Evolutionary conservation across 2,888 invertebrate genomes (phyloP).

Genomic region (Dastarcus helophoroides): DNA sequence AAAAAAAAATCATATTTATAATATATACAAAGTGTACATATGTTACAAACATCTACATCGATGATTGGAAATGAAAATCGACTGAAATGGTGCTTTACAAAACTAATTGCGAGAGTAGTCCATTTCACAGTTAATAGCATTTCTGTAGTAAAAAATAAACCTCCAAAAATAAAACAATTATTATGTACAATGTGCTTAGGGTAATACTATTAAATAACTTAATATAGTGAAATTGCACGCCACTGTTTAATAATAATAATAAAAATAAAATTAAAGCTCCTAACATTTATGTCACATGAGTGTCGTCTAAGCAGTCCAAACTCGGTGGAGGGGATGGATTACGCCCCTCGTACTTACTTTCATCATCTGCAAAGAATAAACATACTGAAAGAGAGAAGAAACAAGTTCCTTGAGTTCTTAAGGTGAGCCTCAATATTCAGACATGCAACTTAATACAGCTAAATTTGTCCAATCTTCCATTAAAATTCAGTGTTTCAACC

Average conservation of each 20-base stretch:
- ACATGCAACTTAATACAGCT: too few species aligned
- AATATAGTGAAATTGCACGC: conserved; percentile 21
- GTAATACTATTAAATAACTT: conserved; percentile 13
- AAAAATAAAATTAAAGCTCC: conserved; percentile 18
- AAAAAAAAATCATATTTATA: too few species aligned
- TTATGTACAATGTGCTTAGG: conserved; percentile 26
- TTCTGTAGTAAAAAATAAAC: conserved; percentile 27
- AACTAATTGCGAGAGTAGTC: too few species aligned
- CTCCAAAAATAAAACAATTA: conserved; percentile 28
- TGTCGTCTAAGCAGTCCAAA: conserved; percentile 5
- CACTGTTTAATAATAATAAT: too few species aligned
- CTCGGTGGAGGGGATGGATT: conserved; percentile 36
- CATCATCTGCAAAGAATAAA: conserved; percentile 28
- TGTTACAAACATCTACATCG: conserved; percentile 20
- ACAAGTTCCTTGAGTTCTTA: too few species aligned
- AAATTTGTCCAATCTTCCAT: too few species aligned
- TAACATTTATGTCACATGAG: conserved; percentile 15
- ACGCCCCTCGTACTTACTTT: conserved; percentile 35
- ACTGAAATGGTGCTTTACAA: too few species aligned
- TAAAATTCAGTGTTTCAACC: too few species aligned
- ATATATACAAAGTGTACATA: conserved; percentile 24
- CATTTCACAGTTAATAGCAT: background rate
- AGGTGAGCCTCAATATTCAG: too few species aligned
- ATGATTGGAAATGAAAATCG: conserved; percentile 12
- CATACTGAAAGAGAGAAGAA: too few species aligned